These are phyloP conservation scores for Scartelaos histophorus DNA, from an alignment of 2,113 vertebrate species.

Conservation along the genomic window DNA sequence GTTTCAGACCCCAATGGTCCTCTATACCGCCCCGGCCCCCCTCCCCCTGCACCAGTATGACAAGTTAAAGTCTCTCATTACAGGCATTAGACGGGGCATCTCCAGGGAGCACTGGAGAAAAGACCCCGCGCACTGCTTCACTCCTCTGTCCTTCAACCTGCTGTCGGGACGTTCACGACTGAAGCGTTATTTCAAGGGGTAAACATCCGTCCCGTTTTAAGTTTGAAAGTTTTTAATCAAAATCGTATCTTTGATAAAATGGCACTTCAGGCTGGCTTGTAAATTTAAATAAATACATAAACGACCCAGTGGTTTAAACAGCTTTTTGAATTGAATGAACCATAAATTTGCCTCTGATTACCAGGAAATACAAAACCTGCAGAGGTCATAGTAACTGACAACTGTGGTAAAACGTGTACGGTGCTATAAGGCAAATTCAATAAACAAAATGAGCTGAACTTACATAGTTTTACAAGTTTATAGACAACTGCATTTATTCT, in stretches of 20 bases:
- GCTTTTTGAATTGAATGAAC: not conserved
- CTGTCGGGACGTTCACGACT: not conserved
- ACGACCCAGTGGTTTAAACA: too few species aligned
- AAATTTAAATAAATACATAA: too few species aligned
- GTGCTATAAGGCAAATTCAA: not conserved
- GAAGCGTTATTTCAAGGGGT: too few species aligned
- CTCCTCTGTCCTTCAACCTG: not conserved
- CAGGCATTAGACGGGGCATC: constrained; percentile 18
- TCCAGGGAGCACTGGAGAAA: constrained; percentile 50
- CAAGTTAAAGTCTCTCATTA: constrained; percentile 67
- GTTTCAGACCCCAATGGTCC: not conserved
- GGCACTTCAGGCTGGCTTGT: too few species aligned
- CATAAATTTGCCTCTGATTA: constrained; percentile 17
- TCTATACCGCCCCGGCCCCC: not conserved
- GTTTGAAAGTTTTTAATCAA: too few species aligned
- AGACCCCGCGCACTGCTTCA: constrained; percentile 39
- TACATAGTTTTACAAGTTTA: too few species aligned
- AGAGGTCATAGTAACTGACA: constrained; percentile 65
- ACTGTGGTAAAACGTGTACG: constrained; percentile 48
- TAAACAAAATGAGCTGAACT: too few species aligned
- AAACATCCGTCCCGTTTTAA: too few species aligned
- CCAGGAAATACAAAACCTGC: constrained; percentile 56
- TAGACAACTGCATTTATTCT: too few species aligned
- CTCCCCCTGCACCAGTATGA: constrained; percentile 23
- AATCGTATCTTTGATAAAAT: too few species aligned